Percentiles rank a stretch among this genome's conserved stretches.
Conservation (phyloP, 2,888 invertebrate species). For the Thysanoteuthis rhombus region DNA sequence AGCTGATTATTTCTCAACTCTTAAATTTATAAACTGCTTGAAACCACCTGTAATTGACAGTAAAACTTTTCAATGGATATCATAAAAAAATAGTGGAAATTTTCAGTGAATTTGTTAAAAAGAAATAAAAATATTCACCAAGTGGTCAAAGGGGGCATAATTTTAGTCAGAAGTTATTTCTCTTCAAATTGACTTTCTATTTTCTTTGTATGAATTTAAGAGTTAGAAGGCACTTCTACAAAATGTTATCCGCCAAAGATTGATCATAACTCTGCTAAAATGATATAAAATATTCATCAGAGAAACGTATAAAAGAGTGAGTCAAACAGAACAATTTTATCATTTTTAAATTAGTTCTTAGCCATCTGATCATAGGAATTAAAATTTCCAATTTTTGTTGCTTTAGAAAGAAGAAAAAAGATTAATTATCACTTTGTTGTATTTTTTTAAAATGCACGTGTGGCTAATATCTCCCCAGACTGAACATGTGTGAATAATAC, state of each 20-base stretch:
- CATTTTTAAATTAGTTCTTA: not conserved
- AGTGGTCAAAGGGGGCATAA: too few species aligned
- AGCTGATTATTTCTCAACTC: too few species aligned
- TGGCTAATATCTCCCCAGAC: not conserved
- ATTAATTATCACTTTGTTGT: not conserved
- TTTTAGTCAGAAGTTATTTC: too few species aligned
- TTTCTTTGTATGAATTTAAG: too few species aligned
- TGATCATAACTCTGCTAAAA: not conserved
- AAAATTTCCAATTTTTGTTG: not conserved
- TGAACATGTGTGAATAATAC: conserved; percentile 1
- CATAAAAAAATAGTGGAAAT: too few species aligned
- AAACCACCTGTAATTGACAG: too few species aligned
- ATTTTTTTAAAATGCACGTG: not conserved
- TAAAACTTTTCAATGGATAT: too few species aligned
- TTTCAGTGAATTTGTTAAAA: too few species aligned
- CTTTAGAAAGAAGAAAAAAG: not conserved
- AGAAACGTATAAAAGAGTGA: not conserved
- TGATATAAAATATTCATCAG: not conserved
- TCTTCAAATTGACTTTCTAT: too few species aligned
- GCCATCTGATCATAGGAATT: conserved; percentile 12
- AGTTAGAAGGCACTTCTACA: not conserved
- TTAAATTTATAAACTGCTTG: too few species aligned
- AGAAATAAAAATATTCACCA: too few species aligned
- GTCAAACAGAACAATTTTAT: not conserved
- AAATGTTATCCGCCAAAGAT: not conserved